Base-by-base conservation (phyloP, 2,888 invertebrate species). In the Drosophila conformis region DNA sequence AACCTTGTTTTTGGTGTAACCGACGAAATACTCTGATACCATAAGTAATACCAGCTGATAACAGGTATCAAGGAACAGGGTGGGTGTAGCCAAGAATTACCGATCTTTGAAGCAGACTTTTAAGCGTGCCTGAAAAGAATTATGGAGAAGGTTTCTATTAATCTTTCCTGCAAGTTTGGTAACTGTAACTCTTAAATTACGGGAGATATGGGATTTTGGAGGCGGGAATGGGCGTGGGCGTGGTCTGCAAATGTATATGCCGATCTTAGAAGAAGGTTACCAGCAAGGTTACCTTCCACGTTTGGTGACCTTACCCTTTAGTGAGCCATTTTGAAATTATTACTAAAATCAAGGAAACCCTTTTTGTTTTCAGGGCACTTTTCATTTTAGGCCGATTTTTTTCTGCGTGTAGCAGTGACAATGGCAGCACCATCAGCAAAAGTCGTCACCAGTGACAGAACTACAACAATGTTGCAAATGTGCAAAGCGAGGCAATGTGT, bases 401-500 rank as follows among this genome's bases (percentile, higher is more conserved):
- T 13, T 15, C 15, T 15, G 7, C 15, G 46, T 46, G 46, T 25
- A 46, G 25, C 46, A 46, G 15, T 46, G 25, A 15, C 25, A 25
- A 46, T 46, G 13, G 46, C 21, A 25, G 25, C 15, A 15, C 25
- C 25, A 46, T 46, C 46, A 46, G 52, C 54, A 57, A 67, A 58
- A 71, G 69, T 76, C 61, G 66, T 69, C 76, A 63, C 58, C 25
- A 80, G 66, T 75, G 87, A 73, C 82, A 77, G 69, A 78, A 80
- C 70, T 84, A 81, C 73, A 83, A 86, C 84, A 88, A 78, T 83
- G 87, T 88, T 81, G 78, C 73, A 88, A 85, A 88, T 85, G 83
- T 80, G 83, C 76, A 84, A 77, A 77, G 81, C 70, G 73, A 80
- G 75, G 63, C 63, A 38, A 29, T 8, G 57, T 71, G 60, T 69